These are phyloP conservation scores for Ophion ventricosus DNA, from an alignment of 2,888 invertebrate genomes.

Conservation along the genomic window DNA sequence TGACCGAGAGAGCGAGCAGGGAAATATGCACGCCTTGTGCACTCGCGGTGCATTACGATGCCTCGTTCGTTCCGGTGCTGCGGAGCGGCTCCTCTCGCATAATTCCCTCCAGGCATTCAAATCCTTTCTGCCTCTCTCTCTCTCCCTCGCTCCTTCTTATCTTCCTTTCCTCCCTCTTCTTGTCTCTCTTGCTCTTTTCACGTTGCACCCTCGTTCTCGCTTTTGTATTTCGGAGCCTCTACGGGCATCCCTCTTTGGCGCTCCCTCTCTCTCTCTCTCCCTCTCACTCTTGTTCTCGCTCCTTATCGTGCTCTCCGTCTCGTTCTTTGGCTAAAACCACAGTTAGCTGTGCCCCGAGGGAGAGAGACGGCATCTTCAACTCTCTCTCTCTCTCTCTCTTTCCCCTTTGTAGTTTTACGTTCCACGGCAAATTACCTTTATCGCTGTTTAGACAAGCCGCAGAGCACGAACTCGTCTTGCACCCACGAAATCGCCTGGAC, in stretches of 20 bases:
- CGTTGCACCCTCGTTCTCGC: slow-evolving; percentile 4
- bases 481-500: slow-evolving; percentile 44
- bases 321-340: neutral
- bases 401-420: slow-evolving; percentile 73
- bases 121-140: slow-evolving; percentile 4
- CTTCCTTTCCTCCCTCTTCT: too few species aligned
- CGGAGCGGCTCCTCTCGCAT: slow-evolving; percentile 58
- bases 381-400: slow-evolving; percentile 27
- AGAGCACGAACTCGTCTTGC: slow-evolving; percentile 65
- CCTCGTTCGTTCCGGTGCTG: slow-evolving; percentile 67
- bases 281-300: neutral
- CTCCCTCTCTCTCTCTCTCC: neutral
- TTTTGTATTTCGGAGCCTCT: neutral
- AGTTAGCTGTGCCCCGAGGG: neutral
- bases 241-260: neutral
- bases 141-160: neutral
- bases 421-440: slow-evolving; percentile 74
- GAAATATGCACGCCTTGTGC: slow-evolving; percentile 45
- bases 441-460: slow-evolving; percentile 73
- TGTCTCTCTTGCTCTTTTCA: neutral
- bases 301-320: too few species aligned
- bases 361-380: slow-evolving; percentile 10
- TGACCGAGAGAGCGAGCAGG: slow-evolving; percentile 43
- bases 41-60: slow-evolving; percentile 61
- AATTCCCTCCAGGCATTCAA: slow-evolving; percentile 49